Evolutionary conservation across 2,888 invertebrate genomes (phyloP), one percentile per base, ranked within the genome.

Genomic region (Osmoderma eremita): DNA sequence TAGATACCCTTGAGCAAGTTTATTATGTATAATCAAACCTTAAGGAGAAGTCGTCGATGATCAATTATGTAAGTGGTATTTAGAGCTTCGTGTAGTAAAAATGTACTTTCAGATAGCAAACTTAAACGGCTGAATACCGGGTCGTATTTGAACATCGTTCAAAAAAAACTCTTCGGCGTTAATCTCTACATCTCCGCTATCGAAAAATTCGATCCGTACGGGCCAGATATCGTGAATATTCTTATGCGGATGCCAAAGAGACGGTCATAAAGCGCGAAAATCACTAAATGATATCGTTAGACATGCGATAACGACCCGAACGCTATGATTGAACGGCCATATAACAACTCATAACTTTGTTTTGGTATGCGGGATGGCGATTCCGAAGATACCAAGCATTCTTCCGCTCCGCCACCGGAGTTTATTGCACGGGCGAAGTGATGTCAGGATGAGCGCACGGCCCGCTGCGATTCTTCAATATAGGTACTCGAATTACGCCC

Each of bases 321-420:
- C 69, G 72, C 72, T 72, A 76, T 78, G 79, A 79, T 79, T 78
- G 76, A 79, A 78, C 75, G 78, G 75, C 77, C 77, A 75, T 79
- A 79, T 80, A 81, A 80, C 80, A 79, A 78, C 78, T 79, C 80
- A 81, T 81, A 81, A 80, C 78, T 80, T 76, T 78, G 78, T 77
- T 79, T 78, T 75, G 79, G 79, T 78, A 80, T 80, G 79, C 78
- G 74, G 70, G 77, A 79, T 79, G 79, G 79, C 75, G 77, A 78
- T 80, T 76, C 78, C 74, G 67, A 66, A 74, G 75, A 80, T 80
- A 76, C 76, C 76, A 76, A 76, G 73, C 78, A 79, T 80, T 78
- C 79, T 75, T 74, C 71, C 69, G 67, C 70, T 24, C 39, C 70
- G 70, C 70, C 72, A 69, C 70, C 72, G 70, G 71, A 77, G 74